These are phyloP conservation scores for Lepidurus arcticus DNA, from an alignment of 1,140 invertebrate genomes.

Conservation along the genomic window DNA sequence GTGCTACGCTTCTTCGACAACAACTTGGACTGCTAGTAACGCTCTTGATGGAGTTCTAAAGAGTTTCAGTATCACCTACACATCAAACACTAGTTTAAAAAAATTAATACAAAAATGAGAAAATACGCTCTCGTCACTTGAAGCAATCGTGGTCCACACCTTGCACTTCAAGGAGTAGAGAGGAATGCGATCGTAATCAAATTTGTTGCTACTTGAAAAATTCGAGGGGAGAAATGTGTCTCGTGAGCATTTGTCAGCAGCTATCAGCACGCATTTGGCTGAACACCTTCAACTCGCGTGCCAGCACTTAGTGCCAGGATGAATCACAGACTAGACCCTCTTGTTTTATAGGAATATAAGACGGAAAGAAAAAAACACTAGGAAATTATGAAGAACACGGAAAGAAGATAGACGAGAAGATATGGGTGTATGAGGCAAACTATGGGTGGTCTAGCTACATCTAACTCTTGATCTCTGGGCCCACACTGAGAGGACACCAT, in stretches of 20 bases:
- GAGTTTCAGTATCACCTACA: too few species aligned
- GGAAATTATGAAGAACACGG: background rate
- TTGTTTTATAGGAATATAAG: background rate
- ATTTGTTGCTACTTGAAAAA: background rate
- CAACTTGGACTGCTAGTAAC: background rate
- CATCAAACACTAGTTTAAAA: too few species aligned
- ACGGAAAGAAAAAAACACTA: background rate
- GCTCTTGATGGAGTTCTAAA: too few species aligned
- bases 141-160: too few species aligned
- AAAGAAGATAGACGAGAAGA: slow-evolving; percentile 6
- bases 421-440: slow-evolving; percentile 6
- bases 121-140: too few species aligned
- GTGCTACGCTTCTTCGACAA: background rate
- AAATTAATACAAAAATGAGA: too few species aligned
- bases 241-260: slow-evolving; percentile 12
- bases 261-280: slow-evolving; percentile 7
- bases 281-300: background rate
- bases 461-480: slow-evolving; percentile 4
- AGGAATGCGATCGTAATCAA: slow-evolving; percentile 14
- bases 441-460: background rate
- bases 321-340: background rate
- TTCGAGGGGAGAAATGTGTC: background rate
- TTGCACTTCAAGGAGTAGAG: background rate
- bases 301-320: background rate
- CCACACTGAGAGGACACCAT: slow-evolving; percentile 10